Conservation (phyloP, 2,888 invertebrate genomes). For the Minunthozetes semirufus region DNA sequence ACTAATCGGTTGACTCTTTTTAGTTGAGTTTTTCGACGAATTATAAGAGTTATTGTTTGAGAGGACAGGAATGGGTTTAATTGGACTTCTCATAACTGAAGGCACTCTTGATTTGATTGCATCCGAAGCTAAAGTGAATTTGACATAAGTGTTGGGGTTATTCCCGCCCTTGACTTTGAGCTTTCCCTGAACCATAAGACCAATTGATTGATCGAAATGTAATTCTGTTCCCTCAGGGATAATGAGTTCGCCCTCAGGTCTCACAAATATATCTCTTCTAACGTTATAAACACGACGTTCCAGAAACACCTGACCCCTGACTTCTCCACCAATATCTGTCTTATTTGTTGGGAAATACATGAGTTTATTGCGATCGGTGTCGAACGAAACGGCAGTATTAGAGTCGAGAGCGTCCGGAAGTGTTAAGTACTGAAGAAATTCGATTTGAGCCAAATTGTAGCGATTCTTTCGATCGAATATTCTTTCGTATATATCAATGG, state of each 20-base stretch:
- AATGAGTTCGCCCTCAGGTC: slow-evolving; percentile 83
- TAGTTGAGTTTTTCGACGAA: neutral
- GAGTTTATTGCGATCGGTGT: slow-evolving; percentile 42
- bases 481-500: slow-evolving; percentile 47
- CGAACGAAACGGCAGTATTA: slow-evolving; percentile 38
- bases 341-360: slow-evolving; percentile 39
- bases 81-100: slow-evolving; percentile 5
- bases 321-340: slow-evolving; percentile 70
- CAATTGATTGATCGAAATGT: slow-evolving; percentile 71
- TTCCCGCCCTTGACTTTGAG: slow-evolving; percentile 55
- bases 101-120: neutral
- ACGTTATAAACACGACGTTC: slow-evolving; percentile 73
- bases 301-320: slow-evolving; percentile 66
- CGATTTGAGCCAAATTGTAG: slow-evolving; percentile 86
- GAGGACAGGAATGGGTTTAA: neutral
- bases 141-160: slow-evolving; percentile 39
- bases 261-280: slow-evolving; percentile 82
- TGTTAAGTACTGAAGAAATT: slow-evolving; percentile 80
- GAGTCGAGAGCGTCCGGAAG: slow-evolving; percentile 84
- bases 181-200: slow-evolving; percentile 92
- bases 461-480: slow-evolving; percentile 67
- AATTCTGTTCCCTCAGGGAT: slow-evolving; percentile 81
- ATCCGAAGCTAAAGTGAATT: slow-evolving; percentile 39
- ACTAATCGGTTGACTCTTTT: neutral
- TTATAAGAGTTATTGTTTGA: neutral